Evolutionary conservation across 1,140 invertebrate genomes (phyloP).

Genomic region (Panagrolaimus sp.): DNA sequence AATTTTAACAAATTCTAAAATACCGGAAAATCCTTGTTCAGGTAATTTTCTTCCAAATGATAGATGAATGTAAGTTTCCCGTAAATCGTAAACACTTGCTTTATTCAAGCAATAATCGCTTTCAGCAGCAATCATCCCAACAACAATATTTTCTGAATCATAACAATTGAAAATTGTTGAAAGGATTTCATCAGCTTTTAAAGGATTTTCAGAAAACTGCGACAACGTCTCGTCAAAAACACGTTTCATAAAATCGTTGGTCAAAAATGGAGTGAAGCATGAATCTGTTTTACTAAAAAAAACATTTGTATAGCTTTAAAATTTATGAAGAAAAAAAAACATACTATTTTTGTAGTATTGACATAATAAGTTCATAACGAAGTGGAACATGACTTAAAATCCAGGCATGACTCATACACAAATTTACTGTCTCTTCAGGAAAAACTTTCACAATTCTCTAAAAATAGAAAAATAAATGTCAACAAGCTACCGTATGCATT

Average conservation of each 20-base stretch:
- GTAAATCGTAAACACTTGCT: neutral
- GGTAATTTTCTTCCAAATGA: neutral
- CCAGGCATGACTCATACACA: too few relatives aligned
- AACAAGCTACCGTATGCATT: too few relatives aligned
- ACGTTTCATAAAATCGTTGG: neutral
- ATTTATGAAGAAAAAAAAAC: too few relatives aligned
- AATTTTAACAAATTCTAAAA: neutral
- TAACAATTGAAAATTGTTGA: neutral
- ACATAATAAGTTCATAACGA: too few relatives aligned
- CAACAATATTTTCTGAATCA: neutral
- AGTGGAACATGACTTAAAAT: too few relatives aligned
- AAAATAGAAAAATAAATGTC: too few relatives aligned
- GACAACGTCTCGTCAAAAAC: neutral
- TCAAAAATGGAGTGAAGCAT: neutral
- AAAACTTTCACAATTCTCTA: too few relatives aligned
- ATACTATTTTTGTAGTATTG: too few relatives aligned
- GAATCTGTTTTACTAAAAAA: neutral
- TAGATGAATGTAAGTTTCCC: neutral
- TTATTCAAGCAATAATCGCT: neutral
- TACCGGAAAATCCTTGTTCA: neutral
- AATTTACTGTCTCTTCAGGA: too few relatives aligned
- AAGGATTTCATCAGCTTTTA: too few relatives aligned
- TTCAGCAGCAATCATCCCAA: neutral
- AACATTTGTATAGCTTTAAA: too few relatives aligned
- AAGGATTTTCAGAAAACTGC: too few relatives aligned